Evolutionary conservation across 2,113 vertebrate species (phyloP).

Genomic region (Daubentonia madagascariensis): DNA sequence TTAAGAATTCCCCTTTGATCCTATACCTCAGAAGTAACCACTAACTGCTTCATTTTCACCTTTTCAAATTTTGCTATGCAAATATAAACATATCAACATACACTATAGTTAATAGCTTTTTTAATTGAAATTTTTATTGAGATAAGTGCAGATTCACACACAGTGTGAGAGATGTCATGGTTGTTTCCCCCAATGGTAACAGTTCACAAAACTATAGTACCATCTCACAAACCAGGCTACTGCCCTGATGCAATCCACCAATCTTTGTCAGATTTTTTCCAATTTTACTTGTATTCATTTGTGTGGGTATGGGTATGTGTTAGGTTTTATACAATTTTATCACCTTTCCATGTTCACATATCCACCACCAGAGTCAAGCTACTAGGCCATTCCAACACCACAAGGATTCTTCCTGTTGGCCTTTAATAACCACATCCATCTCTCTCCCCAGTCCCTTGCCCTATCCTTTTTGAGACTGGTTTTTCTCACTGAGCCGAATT

Average conservation of each 20-base stretch:
- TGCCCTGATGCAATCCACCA: fast-evolving
- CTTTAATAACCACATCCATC: not conserved
- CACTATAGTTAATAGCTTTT: not conserved
- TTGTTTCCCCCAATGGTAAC: not conserved
- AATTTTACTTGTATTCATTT: not conserved
- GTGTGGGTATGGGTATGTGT: not conserved
- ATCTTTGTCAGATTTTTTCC: not conserved
- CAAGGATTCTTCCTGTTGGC: not conserved
- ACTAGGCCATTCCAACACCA: not conserved
- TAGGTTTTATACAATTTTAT: no score
- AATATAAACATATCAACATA: not conserved
- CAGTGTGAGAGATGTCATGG: not conserved
- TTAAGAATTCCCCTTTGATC: not conserved
- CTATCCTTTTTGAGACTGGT: not conserved
- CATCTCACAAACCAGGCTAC: no score
- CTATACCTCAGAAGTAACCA: not conserved
- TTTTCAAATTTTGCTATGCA: not conserved
- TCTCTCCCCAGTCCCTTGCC: not conserved
- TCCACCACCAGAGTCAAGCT: not conserved
- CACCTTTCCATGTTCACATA: no score
- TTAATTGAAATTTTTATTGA: not conserved
- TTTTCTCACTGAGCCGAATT: not conserved
- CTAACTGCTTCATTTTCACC: not conserved
- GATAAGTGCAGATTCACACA: not conserved
- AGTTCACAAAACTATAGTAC: not conserved